Percentiles rank a stretch among this genome's conserved stretches.
Conservation (phyloP, 2,888 invertebrate genomes). For the Choristoneura rosaceana region DNA sequence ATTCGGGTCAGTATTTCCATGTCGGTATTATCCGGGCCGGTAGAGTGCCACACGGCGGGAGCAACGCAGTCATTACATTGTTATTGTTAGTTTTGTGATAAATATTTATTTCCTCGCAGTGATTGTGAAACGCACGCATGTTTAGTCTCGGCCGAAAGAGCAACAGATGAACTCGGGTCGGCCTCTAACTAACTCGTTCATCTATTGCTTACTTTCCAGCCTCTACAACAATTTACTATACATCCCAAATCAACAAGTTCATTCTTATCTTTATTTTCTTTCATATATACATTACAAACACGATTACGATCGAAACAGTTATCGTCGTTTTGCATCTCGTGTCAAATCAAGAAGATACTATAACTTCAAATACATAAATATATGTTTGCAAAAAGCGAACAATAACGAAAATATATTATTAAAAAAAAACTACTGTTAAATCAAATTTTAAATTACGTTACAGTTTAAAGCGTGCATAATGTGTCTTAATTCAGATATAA, state of each 20-base stretch:
- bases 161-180: no score
- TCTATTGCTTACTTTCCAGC: no score
- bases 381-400: background rate
- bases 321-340: background rate
- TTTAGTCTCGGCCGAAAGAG: no score
- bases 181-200: no score
- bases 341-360: background rate
- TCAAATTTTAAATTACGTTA: slow-evolving; percentile 25
- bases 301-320: no score
- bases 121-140: no score
- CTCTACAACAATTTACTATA: background rate
- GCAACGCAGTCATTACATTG: no score
- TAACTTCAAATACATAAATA: background rate
- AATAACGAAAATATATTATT: background rate
- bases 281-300: background rate
- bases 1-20: no score
- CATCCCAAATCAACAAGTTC: background rate
- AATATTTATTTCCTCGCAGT: no score
- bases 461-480: slow-evolving; percentile 33
- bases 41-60: no score
- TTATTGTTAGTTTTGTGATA: no score
- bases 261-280: background rate
- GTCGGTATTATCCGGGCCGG: no score
- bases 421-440: slow-evolving; percentile 46
- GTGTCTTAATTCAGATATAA: background rate